A percentile compares a stretch with the other conserved stretches of the same genome.
Conservation (phyloP, 2,888 invertebrate species). For the Drosophila yooni region DNA sequence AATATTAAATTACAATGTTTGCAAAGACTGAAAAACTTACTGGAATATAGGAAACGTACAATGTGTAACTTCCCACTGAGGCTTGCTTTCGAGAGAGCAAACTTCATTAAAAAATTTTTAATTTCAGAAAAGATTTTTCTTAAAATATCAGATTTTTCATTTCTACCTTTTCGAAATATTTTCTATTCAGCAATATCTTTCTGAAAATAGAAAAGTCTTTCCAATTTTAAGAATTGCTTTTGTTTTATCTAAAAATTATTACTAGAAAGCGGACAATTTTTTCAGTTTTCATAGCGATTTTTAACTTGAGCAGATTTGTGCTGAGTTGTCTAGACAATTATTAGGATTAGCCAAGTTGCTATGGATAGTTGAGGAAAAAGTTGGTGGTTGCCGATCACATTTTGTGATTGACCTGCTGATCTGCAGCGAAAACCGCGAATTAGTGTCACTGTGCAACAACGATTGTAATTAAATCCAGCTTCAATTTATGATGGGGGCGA, state of each 20-base stretch:
- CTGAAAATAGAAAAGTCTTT: not conserved
- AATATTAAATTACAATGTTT: not conserved
- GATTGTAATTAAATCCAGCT: constrained; percentile 71
- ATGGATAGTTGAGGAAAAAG: not conserved
- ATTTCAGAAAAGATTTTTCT: not conserved
- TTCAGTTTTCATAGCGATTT: not conserved
- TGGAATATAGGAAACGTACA: not conserved
- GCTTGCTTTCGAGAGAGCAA: not conserved
- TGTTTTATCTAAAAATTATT: not conserved
- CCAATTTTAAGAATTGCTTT: too few species aligned
- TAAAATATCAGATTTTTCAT: not conserved
- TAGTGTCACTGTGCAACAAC: constrained; percentile 34
- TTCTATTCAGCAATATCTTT: not conserved
- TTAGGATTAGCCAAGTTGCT: not conserved
- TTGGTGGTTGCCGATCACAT: not conserved
- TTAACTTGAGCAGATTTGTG: not conserved
- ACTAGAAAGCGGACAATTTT: not conserved
- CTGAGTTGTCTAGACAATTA: not conserved
- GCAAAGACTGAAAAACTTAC: not conserved
- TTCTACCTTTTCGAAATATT: not conserved
- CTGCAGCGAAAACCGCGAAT: not conserved
- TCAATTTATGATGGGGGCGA: constrained; percentile 62
- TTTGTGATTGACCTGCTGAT: not conserved
- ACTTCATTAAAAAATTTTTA: not conserved
- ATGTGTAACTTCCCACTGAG: not conserved